Percentiles rank a stretch among this genome's conserved stretches.
phyloP scores from a whole-genome alignment of 1,140 invertebrate genomes.

The Drosophila pallidifrons region DNA sequence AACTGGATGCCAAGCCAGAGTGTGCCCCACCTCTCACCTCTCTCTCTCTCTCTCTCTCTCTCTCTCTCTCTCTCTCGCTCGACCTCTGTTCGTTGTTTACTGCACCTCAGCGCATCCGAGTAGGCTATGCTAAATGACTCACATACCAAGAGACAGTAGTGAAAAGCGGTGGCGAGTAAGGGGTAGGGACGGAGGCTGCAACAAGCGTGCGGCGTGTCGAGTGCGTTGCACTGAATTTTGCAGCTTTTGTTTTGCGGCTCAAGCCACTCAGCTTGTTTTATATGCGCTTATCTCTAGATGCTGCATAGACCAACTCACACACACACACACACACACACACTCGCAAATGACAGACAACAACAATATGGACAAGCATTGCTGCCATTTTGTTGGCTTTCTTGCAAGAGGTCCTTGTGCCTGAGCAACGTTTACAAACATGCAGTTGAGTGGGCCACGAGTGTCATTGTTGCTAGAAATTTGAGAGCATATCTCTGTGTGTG shows the following conservation, averaged over 20 bases:
- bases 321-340: slow-evolving; percentile 10
- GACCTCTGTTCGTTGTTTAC: slow-evolving; percentile 55
- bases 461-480: slow-evolving; percentile 76
- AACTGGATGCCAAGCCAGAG: slow-evolving; percentile 23
- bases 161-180: neutral
- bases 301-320: slow-evolving; percentile 25
- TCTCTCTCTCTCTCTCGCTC: neutral
- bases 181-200: neutral
- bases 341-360: slow-evolving; percentile 8
- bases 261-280: slow-evolving; percentile 72
- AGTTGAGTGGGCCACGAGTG: slow-evolving; percentile 75
- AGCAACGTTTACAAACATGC: slow-evolving; percentile 82
- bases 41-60: too few relatives aligned
- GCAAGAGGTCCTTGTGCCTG: slow-evolving; percentile 75
- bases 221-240: slow-evolving; percentile 83
- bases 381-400: slow-evolving; percentile 63
- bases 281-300: slow-evolving; percentile 76
- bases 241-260: slow-evolving; percentile 75
- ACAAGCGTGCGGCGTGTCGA: slow-evolving; percentile 57
- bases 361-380: slow-evolving; percentile 22
- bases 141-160: slow-evolving; percentile 23
- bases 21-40: neutral
- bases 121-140: slow-evolving; percentile 72
- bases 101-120: slow-evolving; percentile 61
- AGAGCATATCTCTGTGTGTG: slow-evolving; percentile 24